Evolutionary conservation across 2,113 vertebrate species (phyloP), one percentile per base, ranked within the genome.

Genomic region (Tylochromis polylepis): DNA sequence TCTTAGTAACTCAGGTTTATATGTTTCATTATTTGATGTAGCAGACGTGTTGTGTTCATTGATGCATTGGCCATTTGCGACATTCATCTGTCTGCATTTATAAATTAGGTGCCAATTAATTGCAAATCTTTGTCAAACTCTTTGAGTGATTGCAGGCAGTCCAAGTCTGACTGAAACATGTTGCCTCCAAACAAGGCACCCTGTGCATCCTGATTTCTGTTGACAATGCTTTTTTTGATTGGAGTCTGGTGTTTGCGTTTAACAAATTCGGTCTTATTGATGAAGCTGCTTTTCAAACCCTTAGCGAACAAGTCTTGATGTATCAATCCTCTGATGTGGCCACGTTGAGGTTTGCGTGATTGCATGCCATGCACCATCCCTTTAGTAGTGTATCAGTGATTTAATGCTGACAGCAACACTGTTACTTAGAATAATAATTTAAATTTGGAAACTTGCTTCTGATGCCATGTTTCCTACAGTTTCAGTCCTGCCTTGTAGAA

Each of bases 281-380:
- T 18, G 38, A 72, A 72, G 22, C 38, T 72, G 67, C 8, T 46
- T 72, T 46, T 46, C 67, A 46, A 27, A 43, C 14, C 38, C 11
- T 43, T 43, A 70, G n/a, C 16, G 65, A 70, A 72, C 3, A 72
- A 72, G 46, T 22, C 14, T 72, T 72, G 67, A 72, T 70, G n/a
- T 43, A 70, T 70, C 8, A n/a, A 70, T 70, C 43, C 65, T 70
- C 65, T 70, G 15, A 70, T 46, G 67, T 11, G 22, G 67, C 27
- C 22, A 72, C 14, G 5, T 72, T 46, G 22, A 72, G 6, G 41
- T 72, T 1, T 72, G 38, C 22, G 14, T 72, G 22, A 7, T 41
- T 27, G 2, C 65, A 18, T 43, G 65, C n/a, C 65, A 46, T 46
- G 14, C 15, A 46, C 8, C 22, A 72, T 24, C 41, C 41, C 41